These are phyloP conservation scores for Orycteropus afer DNA, from an alignment of 2,113 vertebrate species.

Conservation along the genomic window DNA sequence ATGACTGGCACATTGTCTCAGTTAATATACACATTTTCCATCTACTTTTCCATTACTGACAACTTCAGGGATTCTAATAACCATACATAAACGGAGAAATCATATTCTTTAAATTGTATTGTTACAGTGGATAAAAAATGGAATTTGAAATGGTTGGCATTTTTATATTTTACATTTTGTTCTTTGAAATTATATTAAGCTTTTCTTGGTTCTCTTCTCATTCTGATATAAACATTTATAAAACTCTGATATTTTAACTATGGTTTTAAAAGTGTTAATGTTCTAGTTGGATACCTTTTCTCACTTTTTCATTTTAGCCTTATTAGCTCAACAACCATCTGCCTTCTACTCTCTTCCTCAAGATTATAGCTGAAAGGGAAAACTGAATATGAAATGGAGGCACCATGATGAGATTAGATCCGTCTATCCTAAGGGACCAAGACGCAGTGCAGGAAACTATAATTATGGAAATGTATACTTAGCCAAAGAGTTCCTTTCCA, in stretches of 20 bases:
- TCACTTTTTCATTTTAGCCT: background rate
- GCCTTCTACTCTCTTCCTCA: background rate
- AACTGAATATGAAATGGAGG: background rate
- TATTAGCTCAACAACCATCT: background rate
- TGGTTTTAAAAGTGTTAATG: background rate
- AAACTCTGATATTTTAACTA: background rate
- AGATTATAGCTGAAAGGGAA: background rate
- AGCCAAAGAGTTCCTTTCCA: background rate
- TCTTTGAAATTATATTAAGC: background rate
- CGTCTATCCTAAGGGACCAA: background rate
- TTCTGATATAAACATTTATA: background rate
- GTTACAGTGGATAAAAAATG: background rate
- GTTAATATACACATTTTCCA: background rate
- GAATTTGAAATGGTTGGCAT: background rate
- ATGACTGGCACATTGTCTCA: background rate
- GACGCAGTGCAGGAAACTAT: background rate
- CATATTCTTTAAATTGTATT: background rate
- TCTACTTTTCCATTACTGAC: background rate
- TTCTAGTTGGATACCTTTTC: background rate
- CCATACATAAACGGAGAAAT: background rate
- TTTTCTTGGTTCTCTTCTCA: background rate
- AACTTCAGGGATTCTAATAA: background rate
- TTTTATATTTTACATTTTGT: background rate
- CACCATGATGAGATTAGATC: background rate
- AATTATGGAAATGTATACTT: background rate